Percentiles rank a stretch among this genome's conserved stretches.
phyloP scores from a whole-genome alignment of 2,113 vertebrate genomes.

The Percina caprodes region DNA sequence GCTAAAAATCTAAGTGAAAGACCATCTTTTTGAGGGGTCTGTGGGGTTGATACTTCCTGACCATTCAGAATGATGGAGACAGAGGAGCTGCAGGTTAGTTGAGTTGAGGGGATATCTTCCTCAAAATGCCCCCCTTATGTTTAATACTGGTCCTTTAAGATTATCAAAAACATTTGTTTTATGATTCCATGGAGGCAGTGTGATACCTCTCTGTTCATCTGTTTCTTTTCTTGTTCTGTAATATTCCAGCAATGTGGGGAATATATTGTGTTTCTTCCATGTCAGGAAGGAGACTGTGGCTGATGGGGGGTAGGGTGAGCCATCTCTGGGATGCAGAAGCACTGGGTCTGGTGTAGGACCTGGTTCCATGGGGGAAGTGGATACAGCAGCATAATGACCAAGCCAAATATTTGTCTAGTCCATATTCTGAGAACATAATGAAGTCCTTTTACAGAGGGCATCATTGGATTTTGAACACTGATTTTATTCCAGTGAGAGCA shows the following conservation, averaged over 20 bases:
- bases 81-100: not conserved
- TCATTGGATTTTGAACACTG: conserved; percentile 79
- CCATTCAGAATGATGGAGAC: conserved; percentile 41
- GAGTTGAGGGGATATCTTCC: not conserved
- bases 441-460: conserved; percentile 81
- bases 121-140: not conserved
- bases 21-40: conserved; percentile 64
- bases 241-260: not conserved
- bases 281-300: conserved; percentile 35
- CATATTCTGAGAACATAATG: conserved; percentile 82
- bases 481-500: conserved; percentile 77
- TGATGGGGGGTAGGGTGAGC: conserved; percentile 26
- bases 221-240: not conserved
- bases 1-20: conserved; percentile 51
- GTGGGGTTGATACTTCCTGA: conserved; percentile 53
- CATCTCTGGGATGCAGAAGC: conserved; percentile 69
- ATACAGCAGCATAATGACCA: conserved; percentile 82
- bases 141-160: no score
- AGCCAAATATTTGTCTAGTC: conserved; percentile 83
- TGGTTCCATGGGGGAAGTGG: conserved; percentile 68
- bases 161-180: not conserved
- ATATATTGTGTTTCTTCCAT: conserved; percentile 27
- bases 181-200: not conserved
- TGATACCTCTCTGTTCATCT: not conserved
- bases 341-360: conserved; percentile 74